Evolutionary conservation across 2,797 vertebrate species (phyloP), one percentile per base, ranked within the genome.

Genomic region (Leucoraja ocellata): DNA sequence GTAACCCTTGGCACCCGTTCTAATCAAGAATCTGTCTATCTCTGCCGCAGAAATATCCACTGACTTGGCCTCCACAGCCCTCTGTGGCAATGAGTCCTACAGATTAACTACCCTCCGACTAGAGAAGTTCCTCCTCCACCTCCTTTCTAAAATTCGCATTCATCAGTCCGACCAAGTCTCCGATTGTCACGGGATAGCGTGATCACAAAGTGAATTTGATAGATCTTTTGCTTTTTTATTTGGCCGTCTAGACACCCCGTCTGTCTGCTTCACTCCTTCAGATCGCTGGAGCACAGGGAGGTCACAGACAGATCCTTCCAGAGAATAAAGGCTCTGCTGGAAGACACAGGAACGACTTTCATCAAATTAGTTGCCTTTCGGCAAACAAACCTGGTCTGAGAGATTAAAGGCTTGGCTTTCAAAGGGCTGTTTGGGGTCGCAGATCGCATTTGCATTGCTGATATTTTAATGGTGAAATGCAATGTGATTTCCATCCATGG

Each of bases 341-440:
- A 88, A 68, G 63, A 88, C 84, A 21, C 32, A 88, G 63, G 23
- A 65, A 68, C 13, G n/a, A 65, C 84, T 88, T 65, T 88, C 84
- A 68, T 68, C 84, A 88, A 68, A 88, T 88, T 88, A 88, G 63
- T 88, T 88, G 84, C 32, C 14, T 88, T 88, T 63, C 65, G 14
- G 84, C 14, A 88, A 36, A 88, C 84, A 88, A 54, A 36, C 84
- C 84, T 36, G 63, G 61, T 88, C 61, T 23, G 84, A 32, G 68
- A 88, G 63, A 88, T 88, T 68, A 36, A 88, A 88, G 61, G 32
- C 84, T 36, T 88, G n/a, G 18, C 32, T 88, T 68, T 88, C 84
- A 88, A 88, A 88, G 84, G 63, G 84, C 25, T 68, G n/a, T 0
- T 88, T 68, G 61, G n/a, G 32, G 84, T 7, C 36, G 14, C 61